Conservation (phyloP, 2,797 vertebrate species). For the Eptatretus atami region DNA sequence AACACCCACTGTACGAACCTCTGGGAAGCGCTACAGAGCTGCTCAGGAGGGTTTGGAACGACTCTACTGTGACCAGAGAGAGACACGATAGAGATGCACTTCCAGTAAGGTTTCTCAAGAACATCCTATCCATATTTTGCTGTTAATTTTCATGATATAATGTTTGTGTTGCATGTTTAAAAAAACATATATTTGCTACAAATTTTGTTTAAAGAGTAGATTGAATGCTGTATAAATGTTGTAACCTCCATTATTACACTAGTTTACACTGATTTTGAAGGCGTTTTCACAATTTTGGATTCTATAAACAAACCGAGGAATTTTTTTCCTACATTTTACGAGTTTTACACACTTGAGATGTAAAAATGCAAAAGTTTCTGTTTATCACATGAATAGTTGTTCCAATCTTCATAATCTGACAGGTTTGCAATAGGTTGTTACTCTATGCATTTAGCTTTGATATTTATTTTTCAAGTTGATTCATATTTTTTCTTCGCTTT, state of each 20-base stretch:
- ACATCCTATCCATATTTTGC: background rate
- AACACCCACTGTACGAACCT: conserved; percentile 23
- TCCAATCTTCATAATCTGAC: too few species aligned
- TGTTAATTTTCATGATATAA: background rate
- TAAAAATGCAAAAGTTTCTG: too few species aligned
- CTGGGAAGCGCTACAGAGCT: conserved; percentile 77
- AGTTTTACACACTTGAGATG: too few species aligned
- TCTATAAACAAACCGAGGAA: too few species aligned
- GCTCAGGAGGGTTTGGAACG: conserved; percentile 94
- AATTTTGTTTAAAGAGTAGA: too few species aligned
- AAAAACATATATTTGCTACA: background rate
- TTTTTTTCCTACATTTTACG: too few species aligned
- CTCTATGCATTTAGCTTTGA: background rate
- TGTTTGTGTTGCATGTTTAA: background rate
- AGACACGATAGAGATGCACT: conserved; percentile 57
- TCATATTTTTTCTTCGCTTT: too few species aligned
- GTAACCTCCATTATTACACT: too few species aligned
- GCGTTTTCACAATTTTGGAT: too few species aligned
- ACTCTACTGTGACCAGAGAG: conserved; percentile 97
- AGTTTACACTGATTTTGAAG: too few species aligned
- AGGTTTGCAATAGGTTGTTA: background rate
- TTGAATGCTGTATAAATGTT: too few species aligned
- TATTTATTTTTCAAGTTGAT: background rate
- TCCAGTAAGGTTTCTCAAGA: conserved; percentile 36
- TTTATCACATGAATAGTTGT: too few species aligned